Evolutionary conservation across 2,888 invertebrate species (phyloP).

Genomic region (Rhabditophanes sp.): DNA sequence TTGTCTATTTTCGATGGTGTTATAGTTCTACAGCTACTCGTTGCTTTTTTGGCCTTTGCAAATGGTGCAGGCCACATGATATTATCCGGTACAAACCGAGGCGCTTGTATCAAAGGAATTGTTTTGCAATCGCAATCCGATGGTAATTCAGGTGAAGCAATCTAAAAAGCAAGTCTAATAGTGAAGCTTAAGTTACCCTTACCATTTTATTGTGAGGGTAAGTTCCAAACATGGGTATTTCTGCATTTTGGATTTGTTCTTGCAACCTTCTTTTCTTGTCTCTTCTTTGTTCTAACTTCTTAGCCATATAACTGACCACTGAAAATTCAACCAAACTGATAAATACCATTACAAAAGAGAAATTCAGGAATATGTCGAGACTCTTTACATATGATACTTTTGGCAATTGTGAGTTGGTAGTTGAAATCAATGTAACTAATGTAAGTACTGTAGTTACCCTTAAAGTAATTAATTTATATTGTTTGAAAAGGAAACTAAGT

Average conservation of each 20-base stretch:
- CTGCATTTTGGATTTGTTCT: constrained; percentile 21
- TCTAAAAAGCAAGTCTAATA: no score
- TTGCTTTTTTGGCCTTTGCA: constrained; percentile 19
- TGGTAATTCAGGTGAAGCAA: constrained; percentile 28
- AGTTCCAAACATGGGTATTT: constrained; percentile 23
- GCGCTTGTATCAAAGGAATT: constrained; percentile 27
- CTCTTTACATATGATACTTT: constrained; percentile 81
- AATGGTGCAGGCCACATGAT: constrained; percentile 33
- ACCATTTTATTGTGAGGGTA: no score
- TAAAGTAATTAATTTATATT: constrained; percentile 8
- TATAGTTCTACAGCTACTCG: no score
- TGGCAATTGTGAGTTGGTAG: constrained; percentile 57
- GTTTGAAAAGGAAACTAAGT: no score
- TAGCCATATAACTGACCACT: constrained; percentile 91
- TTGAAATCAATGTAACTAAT: constrained; percentile 53
- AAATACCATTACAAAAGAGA: constrained; percentile 44
- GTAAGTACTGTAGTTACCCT: constrained; percentile 17
- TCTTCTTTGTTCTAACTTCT: constrained; percentile 86
- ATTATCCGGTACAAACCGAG: constrained; percentile 14
- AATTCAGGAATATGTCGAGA: constrained; percentile 41
- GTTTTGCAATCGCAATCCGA: constrained; percentile 30
- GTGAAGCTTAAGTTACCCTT: no score
- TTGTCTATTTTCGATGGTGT: constrained; percentile 96
- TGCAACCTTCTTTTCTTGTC: constrained; percentile 44
- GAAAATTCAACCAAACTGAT: constrained; percentile 70